phyloP scores from a whole-genome alignment of 2,888 invertebrate genomes.

The Ochropacha duplaris region DNA sequence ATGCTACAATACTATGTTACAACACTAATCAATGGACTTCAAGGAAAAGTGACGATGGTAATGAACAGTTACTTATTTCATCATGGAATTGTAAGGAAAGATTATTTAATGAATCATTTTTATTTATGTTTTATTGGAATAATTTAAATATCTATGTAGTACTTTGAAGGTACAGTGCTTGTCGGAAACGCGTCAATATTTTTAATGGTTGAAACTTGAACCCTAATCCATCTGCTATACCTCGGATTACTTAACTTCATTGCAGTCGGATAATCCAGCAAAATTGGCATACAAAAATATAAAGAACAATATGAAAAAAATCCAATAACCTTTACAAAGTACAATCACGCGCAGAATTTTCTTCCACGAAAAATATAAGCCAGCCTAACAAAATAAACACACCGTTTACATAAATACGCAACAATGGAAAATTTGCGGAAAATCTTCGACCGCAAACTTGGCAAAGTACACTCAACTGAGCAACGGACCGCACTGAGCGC shows the following conservation, averaged over 20 bases:
- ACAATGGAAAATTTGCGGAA: constrained; percentile 49
- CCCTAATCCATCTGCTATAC: no score
- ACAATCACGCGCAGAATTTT: constrained; percentile 21
- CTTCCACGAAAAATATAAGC: constrained; percentile 18
- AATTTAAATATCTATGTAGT: no score
- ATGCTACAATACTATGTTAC: constrained; percentile 7
- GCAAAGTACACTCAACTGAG: constrained; percentile 33
- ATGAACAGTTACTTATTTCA: not conserved
- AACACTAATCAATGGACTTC: not conserved
- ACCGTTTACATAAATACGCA: constrained; percentile 10
- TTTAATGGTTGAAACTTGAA: no score
- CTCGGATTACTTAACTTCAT: no score
- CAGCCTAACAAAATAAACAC: constrained; percentile 17
- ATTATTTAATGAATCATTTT: not conserved
- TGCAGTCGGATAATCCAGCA: no score
- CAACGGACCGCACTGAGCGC: constrained; percentile 24
- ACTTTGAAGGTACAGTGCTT: no score
- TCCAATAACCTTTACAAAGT: not conserved
- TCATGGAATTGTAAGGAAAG: not conserved
- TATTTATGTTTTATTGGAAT: no score
- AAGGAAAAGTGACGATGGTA: constrained; percentile 1
- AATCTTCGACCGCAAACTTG: constrained; percentile 54
- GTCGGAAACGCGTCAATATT: no score
- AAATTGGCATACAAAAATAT: not conserved
- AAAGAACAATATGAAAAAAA: not conserved